Evolutionary conservation across 2,797 vertebrate species (phyloP).

Genomic region (Sebastes variabilis): DNA sequence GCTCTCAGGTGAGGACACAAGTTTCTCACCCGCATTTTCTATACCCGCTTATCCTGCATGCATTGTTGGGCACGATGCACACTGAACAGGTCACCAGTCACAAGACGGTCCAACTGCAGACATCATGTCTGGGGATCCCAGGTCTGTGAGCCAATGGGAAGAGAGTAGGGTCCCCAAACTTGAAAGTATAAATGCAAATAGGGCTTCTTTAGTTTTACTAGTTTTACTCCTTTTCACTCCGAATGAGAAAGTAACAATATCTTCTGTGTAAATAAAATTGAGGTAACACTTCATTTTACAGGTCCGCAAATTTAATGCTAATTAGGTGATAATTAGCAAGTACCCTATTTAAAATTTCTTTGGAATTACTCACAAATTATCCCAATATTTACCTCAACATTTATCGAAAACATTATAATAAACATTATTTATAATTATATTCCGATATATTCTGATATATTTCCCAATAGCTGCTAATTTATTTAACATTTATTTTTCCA

Average conservation of each 20-base stretch:
- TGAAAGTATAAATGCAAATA: neutral
- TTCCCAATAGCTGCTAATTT: no score
- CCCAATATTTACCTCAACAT: no score
- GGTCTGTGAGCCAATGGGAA: neutral
- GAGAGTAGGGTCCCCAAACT: neutral
- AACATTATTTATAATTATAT: no score
- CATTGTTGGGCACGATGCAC: neutral
- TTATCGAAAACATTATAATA: no score
- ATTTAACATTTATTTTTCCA: no score
- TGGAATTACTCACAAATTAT: no score
- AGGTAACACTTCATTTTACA: neutral
- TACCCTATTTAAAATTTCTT: no score
- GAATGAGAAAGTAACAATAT: neutral
- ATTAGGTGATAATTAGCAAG: no score
- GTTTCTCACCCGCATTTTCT: neutral
- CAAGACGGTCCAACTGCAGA: neutral
- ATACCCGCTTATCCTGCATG: neutral
- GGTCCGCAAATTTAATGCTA: no score
- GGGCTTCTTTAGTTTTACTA: neutral
- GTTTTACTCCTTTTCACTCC: neutral
- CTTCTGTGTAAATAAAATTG: neutral
- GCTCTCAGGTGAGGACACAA: constrained; percentile 89
- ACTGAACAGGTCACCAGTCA: neutral
- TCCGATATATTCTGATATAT: no score
- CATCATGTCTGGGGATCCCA: neutral